phyloP scores from a whole-genome alignment of 2,888 invertebrate genomes.

The Oasisia sp. region DNA sequence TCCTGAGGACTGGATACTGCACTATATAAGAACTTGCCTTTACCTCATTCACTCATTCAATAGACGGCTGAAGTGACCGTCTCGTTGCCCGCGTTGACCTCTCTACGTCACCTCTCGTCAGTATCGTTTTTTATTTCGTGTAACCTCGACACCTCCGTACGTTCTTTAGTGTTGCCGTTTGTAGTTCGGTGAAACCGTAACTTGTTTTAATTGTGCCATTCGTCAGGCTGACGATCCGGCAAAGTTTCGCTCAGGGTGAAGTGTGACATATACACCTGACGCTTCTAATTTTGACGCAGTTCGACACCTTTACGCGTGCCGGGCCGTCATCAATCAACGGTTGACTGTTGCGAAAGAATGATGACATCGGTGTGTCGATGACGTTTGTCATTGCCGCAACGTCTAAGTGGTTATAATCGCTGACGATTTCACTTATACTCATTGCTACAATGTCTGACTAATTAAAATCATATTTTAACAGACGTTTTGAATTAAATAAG shows the following conservation, averaged over 20 bases:
- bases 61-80: no score
- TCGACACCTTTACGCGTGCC: not conserved
- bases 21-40: no score
- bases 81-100: no score
- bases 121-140: no score
- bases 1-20: no score
- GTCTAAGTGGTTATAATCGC: no score
- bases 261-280: not conserved
- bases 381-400: not conserved
- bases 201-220: no score
- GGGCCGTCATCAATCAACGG: not conserved
- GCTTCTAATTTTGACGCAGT: not conserved
- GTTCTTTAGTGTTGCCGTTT: no score
- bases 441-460: not conserved
- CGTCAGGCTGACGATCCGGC: not conserved
- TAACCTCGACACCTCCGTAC: no score
- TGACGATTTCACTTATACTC: not conserved
- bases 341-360: not conserved
- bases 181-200: no score
- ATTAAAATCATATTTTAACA: not conserved
- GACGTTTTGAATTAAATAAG: not conserved
- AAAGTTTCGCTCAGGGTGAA: not conserved
- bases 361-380: not conserved
- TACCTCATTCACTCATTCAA: no score
- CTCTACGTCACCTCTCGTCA: no score